These are phyloP conservation scores for Hyphantria cunea DNA, from an alignment of 1,140 invertebrate genomes.

Conservation along the genomic window DNA sequence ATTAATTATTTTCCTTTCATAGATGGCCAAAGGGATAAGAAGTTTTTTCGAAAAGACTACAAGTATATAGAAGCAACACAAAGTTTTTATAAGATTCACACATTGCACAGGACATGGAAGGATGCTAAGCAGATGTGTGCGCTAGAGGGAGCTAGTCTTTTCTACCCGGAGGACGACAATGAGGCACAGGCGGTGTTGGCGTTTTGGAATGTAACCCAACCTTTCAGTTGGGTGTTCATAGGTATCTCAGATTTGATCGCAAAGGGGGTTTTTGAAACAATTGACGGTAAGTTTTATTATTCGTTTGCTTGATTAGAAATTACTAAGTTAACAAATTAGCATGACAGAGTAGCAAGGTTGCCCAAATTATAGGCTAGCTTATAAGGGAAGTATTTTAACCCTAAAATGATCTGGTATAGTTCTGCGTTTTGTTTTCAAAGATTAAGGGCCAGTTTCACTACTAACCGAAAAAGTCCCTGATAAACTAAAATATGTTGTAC, in stretches of 20 bases:
- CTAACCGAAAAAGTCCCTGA: no score
- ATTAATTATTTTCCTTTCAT: neutral
- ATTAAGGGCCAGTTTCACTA: no score
- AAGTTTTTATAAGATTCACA: constrained; percentile 61
- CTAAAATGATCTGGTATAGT: no score
- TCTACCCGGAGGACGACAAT: constrained; percentile 54
- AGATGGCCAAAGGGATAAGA: constrained; percentile 1
- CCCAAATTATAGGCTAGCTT: no score
- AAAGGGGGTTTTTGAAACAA: constrained; percentile 60
- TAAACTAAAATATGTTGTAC: no score
- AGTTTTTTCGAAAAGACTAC: constrained; percentile 51
- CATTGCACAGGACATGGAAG: constrained; percentile 48
- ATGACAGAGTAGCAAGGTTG: no score
- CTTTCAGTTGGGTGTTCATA: constrained; percentile 46
- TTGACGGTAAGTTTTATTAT: constrained; percentile 46
- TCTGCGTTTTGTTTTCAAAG: no score
- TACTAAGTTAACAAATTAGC: no score
- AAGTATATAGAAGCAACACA: constrained; percentile 34
- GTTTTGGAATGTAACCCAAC: constrained; percentile 54
- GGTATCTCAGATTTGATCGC: constrained; percentile 55
- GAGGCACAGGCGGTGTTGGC: constrained; percentile 48
- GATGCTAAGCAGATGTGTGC: constrained; percentile 52
- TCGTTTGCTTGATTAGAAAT: no score
- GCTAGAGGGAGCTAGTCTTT: constrained; percentile 58
- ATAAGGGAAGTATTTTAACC: no score